These are phyloP conservation scores for Aromia moschata DNA, from an alignment of 2,888 invertebrate species.

Conservation along the genomic window DNA sequence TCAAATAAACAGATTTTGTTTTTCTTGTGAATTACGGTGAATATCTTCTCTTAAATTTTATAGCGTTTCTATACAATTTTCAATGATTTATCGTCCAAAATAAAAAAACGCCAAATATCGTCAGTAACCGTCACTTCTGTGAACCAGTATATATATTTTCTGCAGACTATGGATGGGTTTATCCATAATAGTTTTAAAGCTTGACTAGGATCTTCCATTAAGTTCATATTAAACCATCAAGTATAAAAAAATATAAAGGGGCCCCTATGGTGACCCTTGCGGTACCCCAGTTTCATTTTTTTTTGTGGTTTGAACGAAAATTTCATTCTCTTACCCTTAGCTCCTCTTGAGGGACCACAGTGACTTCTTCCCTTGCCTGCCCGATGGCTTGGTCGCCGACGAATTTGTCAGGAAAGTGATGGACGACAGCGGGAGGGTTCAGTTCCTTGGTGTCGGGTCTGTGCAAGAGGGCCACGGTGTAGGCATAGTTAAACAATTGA, in stretches of 20 bases:
- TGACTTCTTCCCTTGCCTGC: slow-evolving; percentile 74
- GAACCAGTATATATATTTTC: no score
- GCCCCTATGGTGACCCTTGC: no score
- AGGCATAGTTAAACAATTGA: slow-evolving; percentile 81
- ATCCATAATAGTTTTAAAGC: no score
- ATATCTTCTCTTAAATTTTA: background rate
- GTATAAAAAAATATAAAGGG: no score
- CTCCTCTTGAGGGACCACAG: slow-evolving; percentile 68
- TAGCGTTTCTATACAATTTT: background rate
- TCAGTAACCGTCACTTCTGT: no score
- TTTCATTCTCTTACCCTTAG: slow-evolving; percentile 72
- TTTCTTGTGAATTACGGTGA: background rate
- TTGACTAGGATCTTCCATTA: no score
- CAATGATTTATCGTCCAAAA: no score
- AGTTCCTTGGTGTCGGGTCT: slow-evolving; percentile 76
- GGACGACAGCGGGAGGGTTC: slow-evolving; percentile 76
- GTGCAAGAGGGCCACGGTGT: slow-evolving; percentile 80
- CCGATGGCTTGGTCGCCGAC: slow-evolving; percentile 78
- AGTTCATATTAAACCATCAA: no score
- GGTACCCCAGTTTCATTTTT: no score
- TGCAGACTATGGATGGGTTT: no score
- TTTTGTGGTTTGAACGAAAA: no score
- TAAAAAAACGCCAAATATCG: no score
- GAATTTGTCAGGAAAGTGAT: slow-evolving; percentile 85
- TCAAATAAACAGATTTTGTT: background rate